Base-by-base conservation (phyloP, 2,888 invertebrate species). In the Pinctada fucata region DNA sequence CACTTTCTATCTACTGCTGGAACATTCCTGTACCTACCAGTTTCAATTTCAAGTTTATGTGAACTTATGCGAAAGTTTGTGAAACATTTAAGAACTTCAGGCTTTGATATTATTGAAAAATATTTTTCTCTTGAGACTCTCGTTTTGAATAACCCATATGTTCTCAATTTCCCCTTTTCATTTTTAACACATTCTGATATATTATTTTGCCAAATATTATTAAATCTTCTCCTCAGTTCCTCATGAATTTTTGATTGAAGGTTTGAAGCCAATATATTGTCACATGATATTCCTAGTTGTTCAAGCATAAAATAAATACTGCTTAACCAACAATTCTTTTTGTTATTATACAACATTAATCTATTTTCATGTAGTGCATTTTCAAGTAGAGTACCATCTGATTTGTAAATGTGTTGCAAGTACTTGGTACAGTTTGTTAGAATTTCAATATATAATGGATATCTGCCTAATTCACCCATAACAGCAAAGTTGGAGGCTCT, bases 391-490 rank as follows among this genome's bases (percentile, higher is more conserved):
- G 58, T 10, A 58, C 13, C 58, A 58, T 13, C 8, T 58, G 58
- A 58, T 10, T 58, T 58, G 58, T 10, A 6, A 58, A 58, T 58
- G 6, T 10, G 58, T 13, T 58, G 58, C 13, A 58, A 13, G 13
- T 58, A 58, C 13, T 58, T 58, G 13, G 13, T 13, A 58, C 58
- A 58, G 58, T 58, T 58, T 6, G 58, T 58, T 58, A 58, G 6
- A 10, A 58, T 13, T 10, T 58, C 58, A 58, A 58, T 58, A 13
- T 58, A 58, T 6, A 58, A 13, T 58, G 58, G 58, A 58, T 58
- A 58, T 58, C 66, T 66, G 66, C 66, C 66, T 16, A 66, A 16
- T 66, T 66, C 66, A 16, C 66, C 66, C 66, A 13, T 13, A 66
- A 13, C n/a, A 13, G 5, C 66, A 66, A 13, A 6, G 16, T 66